Base-by-base conservation (phyloP, 1,140 invertebrate genomes). In the Scaptomyza hsui region DNA sequence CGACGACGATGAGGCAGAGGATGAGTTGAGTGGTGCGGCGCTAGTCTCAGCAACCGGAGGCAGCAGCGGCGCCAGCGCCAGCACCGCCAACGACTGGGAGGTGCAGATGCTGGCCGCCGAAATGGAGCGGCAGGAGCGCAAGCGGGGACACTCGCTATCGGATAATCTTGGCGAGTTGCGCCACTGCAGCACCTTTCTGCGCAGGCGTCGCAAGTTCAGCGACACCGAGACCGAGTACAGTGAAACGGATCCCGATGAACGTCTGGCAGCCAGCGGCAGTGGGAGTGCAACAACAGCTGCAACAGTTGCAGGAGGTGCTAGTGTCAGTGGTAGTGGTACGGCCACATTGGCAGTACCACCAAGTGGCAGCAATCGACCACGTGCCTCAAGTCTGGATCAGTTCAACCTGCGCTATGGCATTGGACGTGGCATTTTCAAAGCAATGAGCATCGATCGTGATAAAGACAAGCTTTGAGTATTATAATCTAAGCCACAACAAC, bases 21-120 rank as follows among this genome's bases (percentile, higher is more conserved):
- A 72, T 32, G 47, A 70, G 44, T 16, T 47, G 18, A 80, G 61
- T 52, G 51, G 55, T 12, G 77, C 60, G 5, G 56, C 67, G 0
- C 9, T 62, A 5, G 71, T 78, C 9, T 29, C 35, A 1, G 45
- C 51, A 1, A 16, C 32, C 1, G 59, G 51, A 0, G 47, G 59
- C 19, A 24, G 57, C 9, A 13, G 57, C 35, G 37, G 45, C 10
- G n/a, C 48, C 26, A 47, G 41, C 62, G n/a, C 15, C 48, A 35
- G 26, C 29, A 52, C 72, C 1, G 55, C 57, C 74, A 90, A 91
- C 74, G 94, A 96, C 69, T 96, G 96, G 96, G 96, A 97, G 89
- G 94, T 96, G 0, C 93, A 94, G 78, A 95, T 96, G 95, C 90
- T 96, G 18, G 95, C 95, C 0, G 93, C 95, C 53, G 94, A 96